phyloP scores from a whole-genome alignment of 1,140 invertebrate species.

The Bradysia coprophila region DNA sequence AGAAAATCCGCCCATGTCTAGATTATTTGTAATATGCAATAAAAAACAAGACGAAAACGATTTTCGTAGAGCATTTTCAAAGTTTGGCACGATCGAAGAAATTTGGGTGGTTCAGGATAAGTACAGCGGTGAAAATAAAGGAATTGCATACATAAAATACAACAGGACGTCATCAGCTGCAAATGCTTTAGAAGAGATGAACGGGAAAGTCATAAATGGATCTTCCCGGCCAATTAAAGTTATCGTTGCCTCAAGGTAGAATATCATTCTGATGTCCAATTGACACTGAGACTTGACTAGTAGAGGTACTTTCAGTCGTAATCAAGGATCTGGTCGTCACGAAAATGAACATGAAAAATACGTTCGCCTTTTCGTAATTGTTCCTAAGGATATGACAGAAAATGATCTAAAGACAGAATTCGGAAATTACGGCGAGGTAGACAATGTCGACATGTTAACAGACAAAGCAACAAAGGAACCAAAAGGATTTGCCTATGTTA shows the following conservation, averaged over 20 bases:
- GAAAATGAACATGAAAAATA: constrained; percentile 73
- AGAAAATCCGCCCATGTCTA: no score
- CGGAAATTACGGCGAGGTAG: constrained; percentile 64
- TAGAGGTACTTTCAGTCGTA: constrained; percentile 34
- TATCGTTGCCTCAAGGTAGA: constrained; percentile 64
- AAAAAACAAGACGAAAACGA: constrained; percentile 66
- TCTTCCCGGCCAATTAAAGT: constrained; percentile 79
- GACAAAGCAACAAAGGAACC: constrained; percentile 64
- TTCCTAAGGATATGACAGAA: constrained; percentile 63
- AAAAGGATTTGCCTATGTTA: constrained; percentile 86
- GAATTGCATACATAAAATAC: constrained; percentile 57
- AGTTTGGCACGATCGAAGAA: constrained; percentile 72
- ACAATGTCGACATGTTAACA: constrained; percentile 62
- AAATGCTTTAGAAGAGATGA: constrained; percentile 66
- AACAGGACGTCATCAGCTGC: constrained; percentile 72
- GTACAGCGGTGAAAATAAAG: constrained; percentile 69
- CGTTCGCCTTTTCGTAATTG: constrained; percentile 72
- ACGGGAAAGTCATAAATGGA: constrained; percentile 56
- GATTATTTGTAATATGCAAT: constrained; percentile 72
- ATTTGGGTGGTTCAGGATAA: constrained; percentile 78
- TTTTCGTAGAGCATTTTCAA: constrained; percentile 55
- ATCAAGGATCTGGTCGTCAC: constrained; percentile 59
- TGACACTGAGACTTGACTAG: background rate
- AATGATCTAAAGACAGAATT: constrained; percentile 66
- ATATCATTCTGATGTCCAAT: background rate